Base-by-base conservation (phyloP, 2,113 vertebrate species). In the Chunga burmeisteri region DNA sequence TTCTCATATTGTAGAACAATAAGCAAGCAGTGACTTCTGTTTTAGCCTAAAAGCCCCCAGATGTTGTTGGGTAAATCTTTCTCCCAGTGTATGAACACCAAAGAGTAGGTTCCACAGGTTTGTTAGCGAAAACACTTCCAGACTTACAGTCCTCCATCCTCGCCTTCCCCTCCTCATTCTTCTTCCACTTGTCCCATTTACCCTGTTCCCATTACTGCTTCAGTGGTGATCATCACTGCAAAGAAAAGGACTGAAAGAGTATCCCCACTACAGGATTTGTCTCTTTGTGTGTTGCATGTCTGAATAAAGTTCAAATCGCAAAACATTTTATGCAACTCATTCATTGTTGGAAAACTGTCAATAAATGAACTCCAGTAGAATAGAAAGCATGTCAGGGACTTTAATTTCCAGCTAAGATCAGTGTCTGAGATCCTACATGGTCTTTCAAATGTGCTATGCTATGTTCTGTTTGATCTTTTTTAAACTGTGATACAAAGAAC, bases 91-190 rank as follows among this genome's bases (percentile, higher is more conserved):
- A 49, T 16, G 16, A 74, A 40, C 19, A 44, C 18, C 18, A 44
- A 13, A 26, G 23, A 73, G 13, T 19, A 74, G n/a, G 6, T 4
- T 79, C 10, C 46, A 61, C 14, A 59, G 13, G 8, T 38, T 20
- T 92, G 40, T 22, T n/a, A 67, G 23, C 26, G 18, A 11, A 23
- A 61, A 73, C 26, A 58, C 30, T 63, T 68, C 10, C n/a, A 73
- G 49, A 26, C 9, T 61, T 66, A 26, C 4, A 38, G 23, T 56
- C 27, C 26, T 63, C 18, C 47, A 29, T 13, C 11, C 14, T 10
- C 8, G 0, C 2, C 25, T 29, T 9, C 16, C 5, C 16, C 15
- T n/a, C 29, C 20, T 73, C 65, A 16, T 7, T n/a, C 4, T 80
- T 90, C 42, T 53, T 78, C 18, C 44, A 44, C 19, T 63, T 61